Base-by-base conservation (phyloP, 92 coral and sea anemone genomes). In the Montipora capitata region DNA sequence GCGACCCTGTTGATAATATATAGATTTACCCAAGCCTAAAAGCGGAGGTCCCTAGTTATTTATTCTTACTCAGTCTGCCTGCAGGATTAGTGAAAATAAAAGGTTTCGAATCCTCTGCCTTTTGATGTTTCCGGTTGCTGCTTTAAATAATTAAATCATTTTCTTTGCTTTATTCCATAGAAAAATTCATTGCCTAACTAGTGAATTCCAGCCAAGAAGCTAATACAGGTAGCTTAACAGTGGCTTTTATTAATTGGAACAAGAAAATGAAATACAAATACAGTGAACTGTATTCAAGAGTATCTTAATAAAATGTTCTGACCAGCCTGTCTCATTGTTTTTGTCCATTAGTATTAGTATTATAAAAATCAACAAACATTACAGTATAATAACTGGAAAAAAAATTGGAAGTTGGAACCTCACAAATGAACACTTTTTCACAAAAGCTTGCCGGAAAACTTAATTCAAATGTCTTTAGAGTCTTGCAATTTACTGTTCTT, bases 281-380 rank as follows among this genome's bases (percentile, higher is more conserved):
- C 58, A 72, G 77, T 72, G 77, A 72, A 48, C 77, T 72, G 56
- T 72, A 72, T 72, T 72, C 77, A 72, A 72, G 77, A 72, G 77
- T 72, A 18, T 72, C 77, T 72, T 40, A 41, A 72, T 72, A 72
- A 42, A 72, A 72, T 72, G 77, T 72, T 44, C 42, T 67, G 77
- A 72, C 77, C 77, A 72, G 77, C 57, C 57, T 72, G 77, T 72
- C 58, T 18, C 39, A 0, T 72, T 72, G 39, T 42, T 42, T 42
- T 72, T 68, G 74, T 68, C 67, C 39, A 15, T 15, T 61, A 13
- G 67, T 61, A 16, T 27, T 27, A 27, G 35, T 27, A 2, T 16
- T 61, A 61, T 61, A 61, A 18, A 65, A 39, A 68, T 68, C 73
- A 68, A 68, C 73, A 68, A 9, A 68, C 73, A 68, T 68, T 68